Base-by-base conservation (phyloP, 2,113 vertebrate genomes). In the Cairina moschata region DNA sequence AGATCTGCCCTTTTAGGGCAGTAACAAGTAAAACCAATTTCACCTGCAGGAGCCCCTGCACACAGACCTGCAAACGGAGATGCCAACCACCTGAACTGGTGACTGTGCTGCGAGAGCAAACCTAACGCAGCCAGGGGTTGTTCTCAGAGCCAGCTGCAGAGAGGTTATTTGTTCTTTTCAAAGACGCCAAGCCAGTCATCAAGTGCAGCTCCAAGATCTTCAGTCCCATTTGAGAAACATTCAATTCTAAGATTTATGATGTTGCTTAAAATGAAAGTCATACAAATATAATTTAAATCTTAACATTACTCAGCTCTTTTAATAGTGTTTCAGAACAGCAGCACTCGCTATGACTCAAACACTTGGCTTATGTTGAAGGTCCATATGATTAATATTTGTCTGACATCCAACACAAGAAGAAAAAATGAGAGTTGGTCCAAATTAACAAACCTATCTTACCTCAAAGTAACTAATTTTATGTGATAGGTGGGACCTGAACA, bases 321-420 rank as follows among this genome's bases (percentile, higher is more conserved):
- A 90, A 65, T 38, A 48, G 20, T 58, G 83, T 93, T 96, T 94
- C 74, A 91, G 91, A 96, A 93, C 73, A 86, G 31, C 36, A 71
- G 26, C 22, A 56, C 81, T 90, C 66, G 75, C 36, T 90, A 40
- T 92, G 88, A 96, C 92, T 96, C 86, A 96, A 95, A 88, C 62
- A 89, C 25, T 76, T 81, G 92, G 86, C 73, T 96, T 92, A 68
- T 1, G 5, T 0, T 73, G 62, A 72, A 92, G 88, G 90, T 93
- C 92, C 81, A 82, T 94, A 94, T 36, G 69, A 96, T 96, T 95
- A 96, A 88, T 94, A 96, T 81, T 81, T 90, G 68, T 40, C 77
- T 44, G 38, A 77, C 38, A 58, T 26, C 23, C 44, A 93, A 84
- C 0, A 0, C 13, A 74, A 88, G 17, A 21, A 31, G 36, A 38